Base-by-base conservation (phyloP, 2,113 vertebrate genomes). In the Oncorhynchus keta region DNA sequence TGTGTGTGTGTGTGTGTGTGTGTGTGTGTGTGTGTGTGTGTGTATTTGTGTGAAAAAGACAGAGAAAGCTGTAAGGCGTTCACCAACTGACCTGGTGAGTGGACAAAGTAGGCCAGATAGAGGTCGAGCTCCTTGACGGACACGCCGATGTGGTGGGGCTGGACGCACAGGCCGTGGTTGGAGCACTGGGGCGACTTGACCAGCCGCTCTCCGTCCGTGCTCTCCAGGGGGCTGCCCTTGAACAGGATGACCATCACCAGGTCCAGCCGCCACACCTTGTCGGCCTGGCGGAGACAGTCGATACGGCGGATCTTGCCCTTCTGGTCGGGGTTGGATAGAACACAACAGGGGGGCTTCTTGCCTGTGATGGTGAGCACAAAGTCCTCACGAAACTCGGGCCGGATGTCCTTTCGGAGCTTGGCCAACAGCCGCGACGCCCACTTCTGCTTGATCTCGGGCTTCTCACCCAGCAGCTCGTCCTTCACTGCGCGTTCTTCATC, bases 91-190 rank as follows among this genome's bases (percentile, higher is more conserved):
- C 97, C 97, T 99, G 97, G 97, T 87, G 97, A 94, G 94, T 99
- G 97, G 94, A 99, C 95, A 90, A 98, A 99, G 94, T 99, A 99
- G 91, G 97, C 97, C 96, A 99, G 95, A 95, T 99, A 99, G 92
- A 99, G 96, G 95, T 99, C 97, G 92, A 99, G 95, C 93, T 99
- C 97, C 93, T 99, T 99, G 94, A 99, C 97, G 78, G 97, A 98
- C 91, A 99, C 97, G 89, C 97, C 97, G 93, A 99, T 99, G 92
- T 99, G 96, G 92, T 98, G 97, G 81, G 96, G 97, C 94, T 98
- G 97, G 88, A 98, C 97, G 18, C 97, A 98, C 93, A 98, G 95
- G 94, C 96, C 95, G 87, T 95, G 96, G 93, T 98, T 98, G 94
- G 95, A 96, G 94, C 97, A 98, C 90, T 98, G 97, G 86, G 96